Percentiles rank a stretch among this genome's conserved stretches.
phyloP scores from a whole-genome alignment of 1,140 invertebrate genomes.

The Paraescarpia echinospica region DNA sequence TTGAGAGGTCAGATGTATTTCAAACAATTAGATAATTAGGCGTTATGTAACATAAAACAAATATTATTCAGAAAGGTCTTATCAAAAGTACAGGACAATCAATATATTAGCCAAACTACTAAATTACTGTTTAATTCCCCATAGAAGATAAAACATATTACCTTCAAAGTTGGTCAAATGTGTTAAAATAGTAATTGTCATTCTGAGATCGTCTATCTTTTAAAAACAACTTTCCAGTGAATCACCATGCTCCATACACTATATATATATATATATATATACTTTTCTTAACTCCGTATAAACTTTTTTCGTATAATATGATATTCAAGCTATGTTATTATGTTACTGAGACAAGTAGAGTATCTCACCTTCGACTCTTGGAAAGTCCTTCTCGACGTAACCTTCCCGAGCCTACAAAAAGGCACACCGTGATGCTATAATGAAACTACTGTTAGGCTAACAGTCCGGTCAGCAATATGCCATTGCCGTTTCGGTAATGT shows the following conservation, averaged over 20 bases:
- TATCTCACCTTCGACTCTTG: constrained; percentile 50
- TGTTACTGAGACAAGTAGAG: not conserved
- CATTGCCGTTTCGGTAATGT: not conserved
- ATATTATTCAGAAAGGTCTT: too few species aligned
- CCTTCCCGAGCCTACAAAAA: constrained; percentile 41
- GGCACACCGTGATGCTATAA: constrained; percentile 36
- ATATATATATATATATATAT: too few species aligned
- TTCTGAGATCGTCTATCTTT: too few species aligned
- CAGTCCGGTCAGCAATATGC: not conserved
- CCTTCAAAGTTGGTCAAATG: not conserved
- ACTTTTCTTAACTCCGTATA: too few species aligned
- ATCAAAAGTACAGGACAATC: not conserved
- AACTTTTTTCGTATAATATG: too few species aligned
- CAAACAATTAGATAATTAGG: not conserved
- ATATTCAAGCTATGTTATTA: too few species aligned
- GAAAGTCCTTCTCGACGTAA: constrained; percentile 56
- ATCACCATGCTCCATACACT: too few species aligned
- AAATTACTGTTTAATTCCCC: not conserved
- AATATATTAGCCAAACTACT: not conserved
- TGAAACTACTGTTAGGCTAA: not conserved
- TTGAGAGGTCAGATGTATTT: not conserved
- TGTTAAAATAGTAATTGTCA: not conserved
- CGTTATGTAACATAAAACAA: too few species aligned
- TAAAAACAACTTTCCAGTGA: too few species aligned
- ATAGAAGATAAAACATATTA: not conserved